Base-by-base conservation (phyloP, 2,797 vertebrate genomes). In the Diplodus sargus region DNA sequence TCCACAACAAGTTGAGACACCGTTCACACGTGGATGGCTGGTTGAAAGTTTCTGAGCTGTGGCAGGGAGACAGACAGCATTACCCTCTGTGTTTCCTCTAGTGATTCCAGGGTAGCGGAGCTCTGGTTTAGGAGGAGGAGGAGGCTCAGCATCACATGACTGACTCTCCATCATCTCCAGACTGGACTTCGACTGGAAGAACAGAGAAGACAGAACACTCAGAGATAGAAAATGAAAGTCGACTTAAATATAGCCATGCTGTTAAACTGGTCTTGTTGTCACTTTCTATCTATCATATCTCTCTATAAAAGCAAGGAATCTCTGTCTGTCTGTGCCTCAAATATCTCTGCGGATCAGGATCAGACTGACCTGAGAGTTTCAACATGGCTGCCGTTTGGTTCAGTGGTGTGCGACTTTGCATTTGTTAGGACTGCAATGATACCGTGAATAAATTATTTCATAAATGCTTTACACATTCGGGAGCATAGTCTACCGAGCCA, bases 161-260 rank as follows among this genome's bases (percentile, higher is more conserved):
- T 99, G 98, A 92, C 97, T 99, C 94, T 99, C 98, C 62, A 97
- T 99, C 93, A 98, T 96, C 92, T 99, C 98, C 90, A 99, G 93
- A 94, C 97, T 99, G 90, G 97, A 97, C 87, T 97, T 98, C 30
- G 97, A 99, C 98, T 99, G 85, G 48, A 75, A 54, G 66, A 60
- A 30, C 14, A 58, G 12, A 72, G 8, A 52, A 25, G 6, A 61
- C 23, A 23, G 20, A 3, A 68, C 12, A 60, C 54, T 58, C 7
- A 65, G 7, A 62, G 20, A 73, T 0, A 23, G 1, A 25, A 58
- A 61, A 9, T 53, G 17, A 45, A 18, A 51, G 18, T 4, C 6
- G 34, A 60, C 63, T 60, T 57, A 51, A 42, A 57, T 30, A 23
- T 4, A 59, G 17, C 2, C 57, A 59, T 7, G 10, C 20, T n/a